These are phyloP conservation scores for Brachyhypopomus occidentalis DNA, from an alignment of 2,113 vertebrate species.

Conservation along the genomic window DNA sequence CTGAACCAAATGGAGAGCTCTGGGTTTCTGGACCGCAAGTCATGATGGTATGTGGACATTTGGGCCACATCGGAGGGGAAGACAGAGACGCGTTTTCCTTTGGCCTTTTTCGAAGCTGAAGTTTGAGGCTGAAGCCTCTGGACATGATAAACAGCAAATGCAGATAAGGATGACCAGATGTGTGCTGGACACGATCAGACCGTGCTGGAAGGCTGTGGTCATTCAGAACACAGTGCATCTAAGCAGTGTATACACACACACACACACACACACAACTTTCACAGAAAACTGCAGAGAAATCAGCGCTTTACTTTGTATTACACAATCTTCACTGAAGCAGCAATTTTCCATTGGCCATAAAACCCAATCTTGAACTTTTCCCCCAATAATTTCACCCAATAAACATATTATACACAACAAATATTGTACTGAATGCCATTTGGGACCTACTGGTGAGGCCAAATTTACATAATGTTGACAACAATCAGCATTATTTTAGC, in stretches of 20 bases:
- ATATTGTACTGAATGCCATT: neutral
- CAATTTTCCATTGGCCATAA: neutral
- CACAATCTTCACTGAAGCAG: neutral
- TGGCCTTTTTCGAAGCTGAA: neutral
- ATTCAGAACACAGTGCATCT: neutral
- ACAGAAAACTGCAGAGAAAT: neutral
- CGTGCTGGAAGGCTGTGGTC: neutral
- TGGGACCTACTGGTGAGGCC: neutral
- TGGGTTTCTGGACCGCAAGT: conserved; percentile 1
- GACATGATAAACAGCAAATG: conserved; percentile 14
- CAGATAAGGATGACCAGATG: conserved; percentile 38
- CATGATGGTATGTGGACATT: conserved; percentile 1
- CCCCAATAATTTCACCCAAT: neutral
- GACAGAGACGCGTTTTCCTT: neutral
- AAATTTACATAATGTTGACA: neutral
- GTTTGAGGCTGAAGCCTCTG: conserved; percentile 5
- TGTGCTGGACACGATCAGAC: neutral
- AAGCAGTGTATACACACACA: neutral
- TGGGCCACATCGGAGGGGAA: conserved; percentile 12
- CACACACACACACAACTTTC: neutral
- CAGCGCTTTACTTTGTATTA: neutral
- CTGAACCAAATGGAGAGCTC: conserved; percentile 22
- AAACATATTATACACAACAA: neutral
- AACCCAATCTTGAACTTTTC: neutral
- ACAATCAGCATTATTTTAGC: neutral